A percentile compares a stretch with the other conserved stretches of the same genome.
These are phyloP conservation scores for Lasius platythorax DNA, from an alignment of 2,888 invertebrate genomes.

Conservation along the genomic window DNA sequence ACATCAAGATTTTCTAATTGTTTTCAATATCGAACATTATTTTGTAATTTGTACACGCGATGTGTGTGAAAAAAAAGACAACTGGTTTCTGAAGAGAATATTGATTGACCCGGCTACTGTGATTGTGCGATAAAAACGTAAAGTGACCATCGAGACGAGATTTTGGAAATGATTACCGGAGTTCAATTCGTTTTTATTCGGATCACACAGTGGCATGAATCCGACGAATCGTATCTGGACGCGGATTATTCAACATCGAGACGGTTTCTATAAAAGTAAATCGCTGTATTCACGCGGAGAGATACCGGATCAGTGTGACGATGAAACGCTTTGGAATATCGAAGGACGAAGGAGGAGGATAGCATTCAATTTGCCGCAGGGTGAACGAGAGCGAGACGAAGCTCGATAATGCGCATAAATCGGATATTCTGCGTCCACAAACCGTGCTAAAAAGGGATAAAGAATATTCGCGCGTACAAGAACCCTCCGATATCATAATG, in stretches of 20 bases:
- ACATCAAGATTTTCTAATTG: neutral
- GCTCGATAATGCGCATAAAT: slow-evolving; percentile 23
- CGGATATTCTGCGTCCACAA: slow-evolving; percentile 1
- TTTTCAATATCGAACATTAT: neutral
- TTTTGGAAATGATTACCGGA: neutral
- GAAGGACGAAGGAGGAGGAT: neutral
- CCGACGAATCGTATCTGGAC: neutral
- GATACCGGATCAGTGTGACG: neutral
- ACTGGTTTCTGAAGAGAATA: neutral
- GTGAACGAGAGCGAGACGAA: slow-evolving; percentile 20
- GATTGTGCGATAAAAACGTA: neutral
- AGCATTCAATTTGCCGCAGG: slow-evolving; percentile 26
- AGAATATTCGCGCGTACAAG: neutral
- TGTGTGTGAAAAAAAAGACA: neutral
- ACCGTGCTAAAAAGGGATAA: slow-evolving; percentile 23
- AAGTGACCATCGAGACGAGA: neutral
- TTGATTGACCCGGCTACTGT: neutral
- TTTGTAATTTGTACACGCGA: neutral
- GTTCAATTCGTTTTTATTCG: neutral
- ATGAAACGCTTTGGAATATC: slow-evolving; percentile 10
- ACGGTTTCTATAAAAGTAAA: neutral
- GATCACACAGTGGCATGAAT: neutral
- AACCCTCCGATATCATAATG: neutral
- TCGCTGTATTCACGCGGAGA: neutral
- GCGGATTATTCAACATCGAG: neutral